Conservation (phyloP, 2,888 invertebrate species). For the Troides helena region DNA sequence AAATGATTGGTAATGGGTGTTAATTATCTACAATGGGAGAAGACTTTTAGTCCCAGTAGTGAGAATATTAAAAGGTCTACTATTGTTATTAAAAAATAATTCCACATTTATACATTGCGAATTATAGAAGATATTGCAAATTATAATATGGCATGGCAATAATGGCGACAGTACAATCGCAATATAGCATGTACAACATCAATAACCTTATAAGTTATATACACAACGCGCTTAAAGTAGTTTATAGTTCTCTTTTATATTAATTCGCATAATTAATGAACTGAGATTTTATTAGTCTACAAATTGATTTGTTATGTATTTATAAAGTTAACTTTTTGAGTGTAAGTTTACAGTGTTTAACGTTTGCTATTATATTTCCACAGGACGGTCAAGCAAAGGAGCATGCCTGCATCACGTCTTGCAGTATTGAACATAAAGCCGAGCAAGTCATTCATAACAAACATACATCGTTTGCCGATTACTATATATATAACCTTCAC, state of each 20-base stretch:
- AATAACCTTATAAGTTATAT: background rate
- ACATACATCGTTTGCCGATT: constrained; percentile 13
- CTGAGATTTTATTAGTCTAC: background rate
- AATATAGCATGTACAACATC: background rate
- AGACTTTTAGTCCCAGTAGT: too few relatives aligned
- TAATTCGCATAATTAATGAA: too few relatives aligned
- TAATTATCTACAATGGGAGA: too few relatives aligned
- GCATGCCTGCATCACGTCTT: constrained; percentile 63
- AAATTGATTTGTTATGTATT: too few relatives aligned
- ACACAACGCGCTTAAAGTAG: background rate
- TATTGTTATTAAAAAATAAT: too few relatives aligned
- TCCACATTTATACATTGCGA: too few relatives aligned
- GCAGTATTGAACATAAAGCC: constrained; percentile 48
- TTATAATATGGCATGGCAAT: too few relatives aligned
- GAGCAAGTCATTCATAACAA: constrained; percentile 30
- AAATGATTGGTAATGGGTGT: too few relatives aligned
- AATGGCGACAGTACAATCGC: background rate
- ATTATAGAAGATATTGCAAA: too few relatives aligned
- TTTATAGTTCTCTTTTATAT: background rate
- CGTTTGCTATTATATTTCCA: constrained; percentile 28
- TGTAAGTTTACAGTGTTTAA: background rate
- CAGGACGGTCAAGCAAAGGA: constrained; percentile 66
- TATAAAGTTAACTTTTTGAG: too few relatives aligned
- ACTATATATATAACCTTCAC: constrained; percentile 28
- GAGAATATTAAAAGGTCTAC: too few relatives aligned